A percentile compares a stretch with the other conserved stretches of the same genome.
phyloP scores from a whole-genome alignment of 2,113 vertebrate genomes.

The Rafetus swinhoei region DNA sequence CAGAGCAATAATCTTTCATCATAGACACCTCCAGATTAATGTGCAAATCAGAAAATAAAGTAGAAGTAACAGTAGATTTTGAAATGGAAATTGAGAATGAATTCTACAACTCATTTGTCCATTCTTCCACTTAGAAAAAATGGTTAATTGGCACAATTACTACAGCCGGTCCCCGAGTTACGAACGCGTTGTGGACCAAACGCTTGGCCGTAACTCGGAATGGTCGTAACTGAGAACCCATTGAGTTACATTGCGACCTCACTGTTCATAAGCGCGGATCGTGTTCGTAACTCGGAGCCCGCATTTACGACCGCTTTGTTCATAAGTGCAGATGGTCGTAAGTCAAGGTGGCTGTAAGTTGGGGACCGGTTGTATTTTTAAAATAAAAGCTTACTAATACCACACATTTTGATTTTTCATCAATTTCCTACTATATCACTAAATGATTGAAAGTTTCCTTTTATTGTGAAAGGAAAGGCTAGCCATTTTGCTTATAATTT shows the following conservation, averaged over 20 bases:
- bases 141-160: neutral
- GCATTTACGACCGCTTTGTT: too few species aligned
- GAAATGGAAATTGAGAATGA: neutral
- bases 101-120: neutral
- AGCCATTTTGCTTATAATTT: neutral
- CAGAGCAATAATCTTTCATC: neutral
- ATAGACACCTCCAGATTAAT: neutral
- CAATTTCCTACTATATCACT: neutral
- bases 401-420: neutral
- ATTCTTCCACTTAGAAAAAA: neutral
- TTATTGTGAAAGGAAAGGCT: neutral
- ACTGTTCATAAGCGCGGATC: too few species aligned
- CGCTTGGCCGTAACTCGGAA: too few species aligned
- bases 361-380: neutral
- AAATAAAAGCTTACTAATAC: neutral
- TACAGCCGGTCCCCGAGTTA: too few species aligned
- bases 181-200: too few species aligned
- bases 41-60: neutral
- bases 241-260: too few species aligned
- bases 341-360: too few species aligned
- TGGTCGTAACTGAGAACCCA: too few species aligned
- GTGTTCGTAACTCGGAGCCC: too few species aligned
- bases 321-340: too few species aligned
- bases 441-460: neutral
- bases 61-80: neutral